Base-by-base conservation (phyloP, 2,113 vertebrate species). In the Ranitomeya imitator region DNA sequence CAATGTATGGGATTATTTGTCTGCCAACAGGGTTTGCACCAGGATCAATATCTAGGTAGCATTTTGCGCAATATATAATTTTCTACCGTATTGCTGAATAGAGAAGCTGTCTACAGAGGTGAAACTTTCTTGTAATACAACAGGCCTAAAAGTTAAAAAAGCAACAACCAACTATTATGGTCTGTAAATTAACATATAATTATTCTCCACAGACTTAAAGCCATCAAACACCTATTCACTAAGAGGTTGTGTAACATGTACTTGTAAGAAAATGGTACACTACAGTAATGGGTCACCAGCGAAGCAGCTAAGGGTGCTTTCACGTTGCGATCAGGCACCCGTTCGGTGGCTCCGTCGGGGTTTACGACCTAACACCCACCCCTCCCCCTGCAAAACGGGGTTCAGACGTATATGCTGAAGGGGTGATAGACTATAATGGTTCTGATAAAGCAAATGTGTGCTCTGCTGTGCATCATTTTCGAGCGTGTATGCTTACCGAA, bases 181-280 rank as follows among this genome's bases (percentile, higher is more conserved):
- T 54, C 81, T 83, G 21, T 51, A 67, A 51, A 69, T 31, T 89
- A 86, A 51, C 59, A 77, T 1, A 11, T 60, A 65, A 79, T 74
- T 78, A 73, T 55, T 37, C 54, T 90, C 88, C 55, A 10, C 13
- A 77, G 65, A 21, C 18, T 31, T 31, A 77, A 77, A 0, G 8
- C 90, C 83, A 85, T 8, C 89, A 86, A 91, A 88, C 78, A n/a
- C 0, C 88, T 86, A 91, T 90, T 91, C 89, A 61, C 82, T 51
- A 63, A 59, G 37, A 78, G 59, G 60, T 21, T 54, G 90, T 91
- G 90, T 23, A 55, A 73, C 90, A 92, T 85, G 90, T 91, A 92
- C 91, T 93, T 91, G 91, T 88, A 93, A 90, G 91, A 92, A 92
- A 91, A 92, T 89, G 90, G 90, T 90, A 89, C 89, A 91, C 92